These are phyloP conservation scores for Bursaphelenchus okinawaensis DNA, from an alignment of 2,888 invertebrate genomes.

Conservation along the genomic window DNA sequence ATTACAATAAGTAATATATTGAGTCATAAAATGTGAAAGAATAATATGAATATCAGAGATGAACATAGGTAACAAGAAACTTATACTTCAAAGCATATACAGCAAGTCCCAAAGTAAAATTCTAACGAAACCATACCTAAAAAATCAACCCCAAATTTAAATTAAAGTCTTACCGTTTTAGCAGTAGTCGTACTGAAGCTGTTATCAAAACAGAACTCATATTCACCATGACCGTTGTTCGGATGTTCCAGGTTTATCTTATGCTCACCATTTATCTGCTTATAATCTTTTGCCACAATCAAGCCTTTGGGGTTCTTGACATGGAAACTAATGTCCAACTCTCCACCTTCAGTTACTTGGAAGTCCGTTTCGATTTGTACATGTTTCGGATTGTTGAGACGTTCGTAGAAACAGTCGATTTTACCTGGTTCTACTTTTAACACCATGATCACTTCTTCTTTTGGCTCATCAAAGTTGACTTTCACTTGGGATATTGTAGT, in stretches of 20 bases:
- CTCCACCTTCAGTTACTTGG: slow-evolving; percentile 78
- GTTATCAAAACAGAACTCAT: slow-evolving; percentile 79
- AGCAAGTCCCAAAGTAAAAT: too few relatives aligned
- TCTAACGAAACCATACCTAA: too few relatives aligned
- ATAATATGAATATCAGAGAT: too few relatives aligned
- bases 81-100: too few relatives aligned
- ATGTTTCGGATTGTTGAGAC: slow-evolving; percentile 27
- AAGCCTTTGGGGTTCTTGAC: slow-evolving; percentile 62
- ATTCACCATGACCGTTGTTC: slow-evolving; percentile 66
- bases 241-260: slow-evolving; percentile 24
- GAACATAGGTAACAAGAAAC: too few relatives aligned
- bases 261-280: slow-evolving; percentile 54
- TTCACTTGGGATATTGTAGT: too few relatives aligned
- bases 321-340: slow-evolving; percentile 74
- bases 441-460: slow-evolving; percentile 33
- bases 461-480: neutral
- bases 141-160: too few relatives aligned
- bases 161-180: slow-evolving; percentile 70
- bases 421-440: slow-evolving; percentile 28
- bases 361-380: slow-evolving; percentile 61
- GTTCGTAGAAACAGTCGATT: slow-evolving; percentile 34
- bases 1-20: too few relatives aligned
- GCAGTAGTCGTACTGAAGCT: slow-evolving; percentile 72
- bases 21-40: too few relatives aligned
- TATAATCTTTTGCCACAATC: slow-evolving; percentile 44